Evolutionary conservation across 1,140 invertebrate genomes (phyloP), one percentile per base, ranked within the genome.

Genomic region (Pachyrhynchus sulphureomaculatus): DNA sequence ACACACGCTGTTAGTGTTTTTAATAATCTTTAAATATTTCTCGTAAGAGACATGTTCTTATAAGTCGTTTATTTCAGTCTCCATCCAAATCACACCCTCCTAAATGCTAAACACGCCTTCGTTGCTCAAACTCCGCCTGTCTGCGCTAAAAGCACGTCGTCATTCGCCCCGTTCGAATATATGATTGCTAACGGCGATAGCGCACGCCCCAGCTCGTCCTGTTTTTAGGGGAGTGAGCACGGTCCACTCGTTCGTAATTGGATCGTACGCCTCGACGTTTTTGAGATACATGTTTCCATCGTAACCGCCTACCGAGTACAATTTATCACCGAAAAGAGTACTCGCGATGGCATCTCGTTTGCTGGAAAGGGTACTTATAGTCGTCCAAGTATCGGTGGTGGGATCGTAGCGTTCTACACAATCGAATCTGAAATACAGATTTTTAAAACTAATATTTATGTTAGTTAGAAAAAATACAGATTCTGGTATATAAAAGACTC

Each of bases 271-370:
- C 80, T 98, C 95, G 15, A 96, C 93, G 54, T 88, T 86, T 70
- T 89, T 91, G 1, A 96, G 79, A 78, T 96, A 96, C 60, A 89
- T 86, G 70, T 91, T 90, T n/a, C 95, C 95, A 81, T 98, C 95
- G 77, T 96, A 96, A 0, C 96, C 96, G 23, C 95, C 95, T 23
- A 96, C 90, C 33, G 93, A 92, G 67, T 96, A 86, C 12, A 98
- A 80, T 64, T 86, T 82, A 75, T 96, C 92, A 49, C 95, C 95
- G 0, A 98, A 83, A 15, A 93, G 82, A 68, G 92, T 93, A 42
- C 94, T 92, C 17, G 93, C 95, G 42, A 97, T 90, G 2, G 93
- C 92, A 81, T 97, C 96, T 45, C 95, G 78, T 37, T 92, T 87
- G 66, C 91, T 84, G 23, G 86, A 89, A 79, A 98, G 86, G 4